These are phyloP conservation scores for Zosterops hypoxanthus DNA, from an alignment of 2,113 vertebrate species.

Conservation along the genomic window DNA sequence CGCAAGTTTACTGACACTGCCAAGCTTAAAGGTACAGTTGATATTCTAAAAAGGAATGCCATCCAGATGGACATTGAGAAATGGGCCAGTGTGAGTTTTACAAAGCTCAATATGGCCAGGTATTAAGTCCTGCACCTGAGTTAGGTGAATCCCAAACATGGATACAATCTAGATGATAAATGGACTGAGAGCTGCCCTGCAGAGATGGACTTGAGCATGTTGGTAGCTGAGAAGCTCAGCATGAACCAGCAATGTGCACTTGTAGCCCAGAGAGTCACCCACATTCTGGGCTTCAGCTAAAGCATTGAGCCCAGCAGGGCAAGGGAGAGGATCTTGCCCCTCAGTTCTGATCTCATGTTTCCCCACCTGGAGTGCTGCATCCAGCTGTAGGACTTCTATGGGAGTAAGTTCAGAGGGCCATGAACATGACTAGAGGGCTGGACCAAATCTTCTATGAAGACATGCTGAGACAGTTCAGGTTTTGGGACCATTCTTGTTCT, in stretches of 20 bases:
- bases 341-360: neutral
- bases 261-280: fast-evolving
- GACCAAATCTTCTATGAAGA: neutral
- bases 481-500: neutral
- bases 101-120: neutral
- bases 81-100: neutral
- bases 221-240: neutral
- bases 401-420: neutral
- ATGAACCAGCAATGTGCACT: neutral
- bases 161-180: neutral
- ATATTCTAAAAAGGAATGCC: neutral
- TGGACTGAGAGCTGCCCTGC: neutral
- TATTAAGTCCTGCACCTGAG: neutral
- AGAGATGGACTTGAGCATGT: neutral
- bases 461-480: neutral
- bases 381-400: neutral
- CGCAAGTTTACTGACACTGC: neutral
- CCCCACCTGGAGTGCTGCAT: neutral
- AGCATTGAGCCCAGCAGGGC: fast-evolving
- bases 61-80: neutral
- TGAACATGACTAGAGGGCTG: neutral
- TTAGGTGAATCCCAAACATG: neutral
- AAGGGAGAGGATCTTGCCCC: neutral
- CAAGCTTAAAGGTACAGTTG: neutral
- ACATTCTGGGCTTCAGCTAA: neutral